Evolutionary conservation across 2,113 vertebrate species (phyloP), one percentile per base, ranked within the genome.

Genomic region (Zosterops hypoxanthus): DNA sequence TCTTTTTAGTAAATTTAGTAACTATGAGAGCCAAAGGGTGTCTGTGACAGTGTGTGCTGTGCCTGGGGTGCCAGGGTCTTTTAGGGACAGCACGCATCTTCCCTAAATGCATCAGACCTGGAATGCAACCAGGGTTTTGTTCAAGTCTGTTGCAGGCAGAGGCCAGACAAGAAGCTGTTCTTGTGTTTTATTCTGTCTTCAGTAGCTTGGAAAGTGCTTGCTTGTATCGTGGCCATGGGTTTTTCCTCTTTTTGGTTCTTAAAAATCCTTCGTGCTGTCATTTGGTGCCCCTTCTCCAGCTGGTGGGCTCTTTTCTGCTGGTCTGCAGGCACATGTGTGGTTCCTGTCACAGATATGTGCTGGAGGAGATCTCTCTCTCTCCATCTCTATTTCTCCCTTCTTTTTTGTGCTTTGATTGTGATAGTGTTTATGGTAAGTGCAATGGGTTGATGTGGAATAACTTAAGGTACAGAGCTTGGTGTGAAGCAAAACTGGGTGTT

Each of bases 151-250:
- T 79, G 65, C 36, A 44, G 33, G 55, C 21, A 18, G 49, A 60
- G 49, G 66, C 66, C 69, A 55, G 71, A 52, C n/a, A 69, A 68
- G 53, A 78, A 87, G 33, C 69, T 87, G 26, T n/a, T 49, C 7
- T 33, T 47, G 8, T 36, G 23, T 56, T 82, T 90, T 75, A 26
- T 19, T 70, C 42, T 61, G 39, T 31, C 6, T 75, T 47, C 34
- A 60, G 33, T 42, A 39, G 20, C 26, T 79, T 82, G 73, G 12
- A 55, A 59, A 59, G 18, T 29, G 56, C 25, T 34, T 39, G 31
- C 33, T 82, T 52, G 14, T 64, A 2, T 53, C 0, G 0, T 22
- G 57, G 34, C 17, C 6, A 0, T 47, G 47, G 2, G 39, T 53
- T 87, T 61, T 64, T 60, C 8, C 12, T 39, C 19, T 2, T 52